phyloP scores from a whole-genome alignment of 2,888 invertebrate species.

The Thecophora atra region DNA sequence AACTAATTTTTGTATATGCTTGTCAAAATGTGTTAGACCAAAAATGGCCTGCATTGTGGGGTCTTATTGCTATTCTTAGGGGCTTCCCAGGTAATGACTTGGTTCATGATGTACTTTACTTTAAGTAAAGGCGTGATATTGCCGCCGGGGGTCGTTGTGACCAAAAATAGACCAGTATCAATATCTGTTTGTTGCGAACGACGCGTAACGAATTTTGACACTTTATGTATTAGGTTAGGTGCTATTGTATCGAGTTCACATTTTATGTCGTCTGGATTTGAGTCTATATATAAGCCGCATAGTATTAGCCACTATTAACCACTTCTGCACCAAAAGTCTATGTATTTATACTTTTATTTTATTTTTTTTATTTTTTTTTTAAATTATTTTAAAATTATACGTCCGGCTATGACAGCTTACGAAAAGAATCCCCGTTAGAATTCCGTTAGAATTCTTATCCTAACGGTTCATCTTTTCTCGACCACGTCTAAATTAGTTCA shows the following conservation, averaged over 20 bases:
- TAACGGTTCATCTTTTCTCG: too few species aligned
- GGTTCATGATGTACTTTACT: neutral
- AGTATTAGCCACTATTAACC: too few species aligned
- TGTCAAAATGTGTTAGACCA: too few species aligned
- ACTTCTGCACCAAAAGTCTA: too few species aligned
- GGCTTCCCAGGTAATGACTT: slow-evolving; percentile 12
- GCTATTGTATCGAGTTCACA: neutral
- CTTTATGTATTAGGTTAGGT: slow-evolving; percentile 12
- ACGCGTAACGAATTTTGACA: slow-evolving; percentile 2
- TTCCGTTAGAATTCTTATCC: too few species aligned
- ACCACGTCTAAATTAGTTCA: too few species aligned
- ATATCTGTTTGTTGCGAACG: neutral
- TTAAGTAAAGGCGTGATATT: neutral
- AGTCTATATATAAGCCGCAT: neutral
- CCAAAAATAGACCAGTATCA: slow-evolving; percentile 17
- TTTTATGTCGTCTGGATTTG: neutral
- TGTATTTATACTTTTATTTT: too few species aligned
- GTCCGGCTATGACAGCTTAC: too few species aligned
- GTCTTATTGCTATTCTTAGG: neutral
- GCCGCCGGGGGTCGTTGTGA: neutral
- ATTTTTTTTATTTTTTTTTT: too few species aligned
- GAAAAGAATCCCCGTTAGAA: too few species aligned
- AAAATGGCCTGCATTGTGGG: neutral
- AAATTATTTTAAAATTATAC: too few species aligned
- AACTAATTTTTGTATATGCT: too few species aligned